Evolutionary conservation across 2,888 invertebrate genomes (phyloP).

Genomic region (Dryadula phaetusa): DNA sequence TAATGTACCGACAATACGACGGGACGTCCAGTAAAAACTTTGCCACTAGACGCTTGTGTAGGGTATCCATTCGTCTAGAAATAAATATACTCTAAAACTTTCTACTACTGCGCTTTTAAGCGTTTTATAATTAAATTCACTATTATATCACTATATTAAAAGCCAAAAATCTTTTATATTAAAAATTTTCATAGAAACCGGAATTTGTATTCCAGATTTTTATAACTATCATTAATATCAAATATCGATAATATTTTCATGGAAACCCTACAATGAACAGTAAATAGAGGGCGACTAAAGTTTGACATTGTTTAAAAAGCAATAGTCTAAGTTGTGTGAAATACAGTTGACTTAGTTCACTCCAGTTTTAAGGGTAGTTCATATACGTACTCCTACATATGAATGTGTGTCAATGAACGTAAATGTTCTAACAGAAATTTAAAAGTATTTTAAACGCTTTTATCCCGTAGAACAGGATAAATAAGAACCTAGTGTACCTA

Average conservation of each 20-base stretch:
- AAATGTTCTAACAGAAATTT: background rate
- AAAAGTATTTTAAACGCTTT: background rate
- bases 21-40: slow-evolving; percentile 79
- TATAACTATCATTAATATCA: too few relatives aligned
- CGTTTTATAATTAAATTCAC: background rate
- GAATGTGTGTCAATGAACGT: background rate
- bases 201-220: background rate
- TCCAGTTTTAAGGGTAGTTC: slow-evolving; percentile 32
- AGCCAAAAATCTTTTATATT: background rate
- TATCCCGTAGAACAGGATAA: too few relatives aligned
- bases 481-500: too few relatives aligned
- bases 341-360: slow-evolving; percentile 39
- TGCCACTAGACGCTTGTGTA: slow-evolving; percentile 59
- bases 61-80: slow-evolving; percentile 26
- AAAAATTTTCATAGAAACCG: background rate
- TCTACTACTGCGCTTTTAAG: background rate
- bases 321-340: slow-evolving; percentile 70
- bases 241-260: slow-evolving; percentile 4
- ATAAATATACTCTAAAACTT: slow-evolving; percentile 2
- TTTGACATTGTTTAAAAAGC: slow-evolving; percentile 76
- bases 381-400: background rate
- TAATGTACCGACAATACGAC: slow-evolving; percentile 79
- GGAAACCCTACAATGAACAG: slow-evolving; percentile 54
- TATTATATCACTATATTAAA: background rate
- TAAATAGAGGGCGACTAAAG: slow-evolving; percentile 65